These are phyloP conservation scores for Polietes domitor DNA, from an alignment of 2,888 invertebrate species.

Conservation along the genomic window DNA sequence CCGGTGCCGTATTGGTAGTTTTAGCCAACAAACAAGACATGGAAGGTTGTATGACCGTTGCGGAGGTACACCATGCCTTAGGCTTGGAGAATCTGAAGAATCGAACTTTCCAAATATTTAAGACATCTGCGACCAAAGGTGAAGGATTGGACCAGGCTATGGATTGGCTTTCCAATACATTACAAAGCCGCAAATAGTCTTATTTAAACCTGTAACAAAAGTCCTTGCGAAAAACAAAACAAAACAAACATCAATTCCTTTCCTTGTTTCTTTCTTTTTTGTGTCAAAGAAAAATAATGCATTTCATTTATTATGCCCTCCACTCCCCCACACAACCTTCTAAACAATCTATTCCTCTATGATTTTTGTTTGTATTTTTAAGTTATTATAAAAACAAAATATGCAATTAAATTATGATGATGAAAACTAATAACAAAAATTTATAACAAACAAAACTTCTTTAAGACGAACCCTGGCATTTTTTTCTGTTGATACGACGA, in stretches of 20 bases:
- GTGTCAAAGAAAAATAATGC: conserved; percentile 53
- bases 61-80: conserved; percentile 97
- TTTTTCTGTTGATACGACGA: conserved; percentile 39
- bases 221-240: conserved; percentile 72
- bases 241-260: conserved; percentile 40
- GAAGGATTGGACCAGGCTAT: conserved; percentile 99
- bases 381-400: conserved; percentile 61
- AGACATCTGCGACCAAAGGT: conserved; percentile 98
- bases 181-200: conserved; percentile 92
- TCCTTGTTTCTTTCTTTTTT: conserved; percentile 57
- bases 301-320: conserved; percentile 44
- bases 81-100: conserved; percentile 97
- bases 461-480: conserved; percentile 30
- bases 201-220: conserved; percentile 54
- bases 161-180: conserved; percentile 98
- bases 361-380: conserved; percentile 63
- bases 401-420: conserved; percentile 57
- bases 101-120: conserved; percentile 97
- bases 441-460: conserved; percentile 36
- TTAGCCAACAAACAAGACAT: conserved; percentile 99
- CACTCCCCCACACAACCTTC: conserved; percentile 16
- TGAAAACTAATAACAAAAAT: conserved; percentile 42
- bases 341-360: conserved; percentile 1
- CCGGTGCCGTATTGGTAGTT: conserved; percentile 96
- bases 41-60: conserved; percentile 97